phyloP scores from a whole-genome alignment of 2,888 invertebrate species.

The Cryptocephalus moraei region DNA sequence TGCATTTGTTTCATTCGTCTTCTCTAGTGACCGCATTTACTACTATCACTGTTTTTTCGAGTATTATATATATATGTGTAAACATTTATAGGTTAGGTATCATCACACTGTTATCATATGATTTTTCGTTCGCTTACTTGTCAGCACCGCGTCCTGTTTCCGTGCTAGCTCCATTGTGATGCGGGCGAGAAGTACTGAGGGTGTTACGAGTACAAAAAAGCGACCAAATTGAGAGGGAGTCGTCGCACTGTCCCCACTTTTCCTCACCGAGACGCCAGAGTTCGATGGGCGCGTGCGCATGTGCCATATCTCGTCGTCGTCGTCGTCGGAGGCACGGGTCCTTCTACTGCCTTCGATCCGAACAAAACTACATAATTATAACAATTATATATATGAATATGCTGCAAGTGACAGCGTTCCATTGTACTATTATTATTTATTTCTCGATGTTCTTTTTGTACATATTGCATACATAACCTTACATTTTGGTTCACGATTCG shows the following conservation, averaged over 20 bases:
- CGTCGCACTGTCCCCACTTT: constrained; percentile 9
- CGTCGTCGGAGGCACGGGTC: too few species aligned
- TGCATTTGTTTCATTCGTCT: background rate
- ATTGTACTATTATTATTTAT: too few species aligned
- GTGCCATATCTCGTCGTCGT: too few species aligned
- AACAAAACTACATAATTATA: too few species aligned
- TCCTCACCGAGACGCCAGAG: too few species aligned
- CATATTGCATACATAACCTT: too few species aligned
- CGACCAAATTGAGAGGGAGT: constrained; percentile 19
- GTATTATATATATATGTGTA: background rate
- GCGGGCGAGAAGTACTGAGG: constrained; percentile 20
- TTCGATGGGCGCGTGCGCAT: too few species aligned
- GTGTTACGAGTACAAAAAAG: constrained; percentile 23
- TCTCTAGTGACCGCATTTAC: background rate
- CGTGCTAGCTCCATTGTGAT: constrained; percentile 17
- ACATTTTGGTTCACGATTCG: too few species aligned
- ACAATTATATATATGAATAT: too few species aligned
- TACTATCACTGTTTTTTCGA: background rate
- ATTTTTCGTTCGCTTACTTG: constrained; percentile 19
- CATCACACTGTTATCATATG: constrained; percentile 9
- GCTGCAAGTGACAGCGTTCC: too few species aligned
- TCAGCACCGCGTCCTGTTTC: constrained; percentile 13
- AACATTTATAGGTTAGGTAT: constrained; percentile 3
- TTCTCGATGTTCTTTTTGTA: too few species aligned
- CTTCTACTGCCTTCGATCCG: too few species aligned